phyloP scores from a whole-genome alignment of 2,113 vertebrate genomes.

The Coptodon bakossiorum region DNA sequence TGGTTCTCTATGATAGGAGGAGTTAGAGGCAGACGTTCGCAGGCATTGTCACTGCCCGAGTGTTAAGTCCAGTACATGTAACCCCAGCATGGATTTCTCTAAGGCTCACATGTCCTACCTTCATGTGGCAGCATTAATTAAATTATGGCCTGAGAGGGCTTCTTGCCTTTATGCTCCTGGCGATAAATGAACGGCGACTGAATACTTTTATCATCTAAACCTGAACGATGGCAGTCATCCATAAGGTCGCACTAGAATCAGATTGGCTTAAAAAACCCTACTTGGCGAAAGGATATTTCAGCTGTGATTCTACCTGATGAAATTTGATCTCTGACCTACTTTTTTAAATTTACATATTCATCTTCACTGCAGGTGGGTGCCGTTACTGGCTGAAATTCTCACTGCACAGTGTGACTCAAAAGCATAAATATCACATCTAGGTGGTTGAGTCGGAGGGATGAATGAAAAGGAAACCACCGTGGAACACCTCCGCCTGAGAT shows the following conservation, averaged over 20 bases:
- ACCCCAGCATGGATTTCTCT: neutral
- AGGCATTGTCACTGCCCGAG: neutral
- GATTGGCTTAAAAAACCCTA: slow-evolving; percentile 30
- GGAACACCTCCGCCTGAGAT: slow-evolving; percentile 39
- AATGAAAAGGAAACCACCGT: slow-evolving; percentile 24
- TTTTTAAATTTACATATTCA: slow-evolving; percentile 65
- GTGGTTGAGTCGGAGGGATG: slow-evolving; percentile 24
- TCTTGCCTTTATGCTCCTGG: slow-evolving; percentile 2
- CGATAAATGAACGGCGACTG: slow-evolving; percentile 19
- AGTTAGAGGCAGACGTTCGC: neutral
- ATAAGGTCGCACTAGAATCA: slow-evolving; percentile 31
- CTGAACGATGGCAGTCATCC: slow-evolving; percentile 33
- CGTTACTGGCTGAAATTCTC: slow-evolving; percentile 56
- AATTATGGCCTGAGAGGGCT: slow-evolving; percentile 6
- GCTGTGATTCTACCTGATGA: slow-evolving; percentile 51
- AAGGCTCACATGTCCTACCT: neutral
- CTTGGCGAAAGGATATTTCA: slow-evolving; percentile 42
- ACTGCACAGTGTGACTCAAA: slow-evolving; percentile 54
- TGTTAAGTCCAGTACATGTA: neutral
- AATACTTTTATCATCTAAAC: slow-evolving; percentile 35
- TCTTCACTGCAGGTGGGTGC: slow-evolving; percentile 56
- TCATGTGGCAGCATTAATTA: slow-evolving; percentile 28
- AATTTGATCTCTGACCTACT: slow-evolving; percentile 63
- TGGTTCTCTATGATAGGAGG: slow-evolving; percentile 39
- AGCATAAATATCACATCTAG: slow-evolving; percentile 51